phyloP scores from a whole-genome alignment of 1,140 invertebrate species.

The Drosophila funebris region DNA sequence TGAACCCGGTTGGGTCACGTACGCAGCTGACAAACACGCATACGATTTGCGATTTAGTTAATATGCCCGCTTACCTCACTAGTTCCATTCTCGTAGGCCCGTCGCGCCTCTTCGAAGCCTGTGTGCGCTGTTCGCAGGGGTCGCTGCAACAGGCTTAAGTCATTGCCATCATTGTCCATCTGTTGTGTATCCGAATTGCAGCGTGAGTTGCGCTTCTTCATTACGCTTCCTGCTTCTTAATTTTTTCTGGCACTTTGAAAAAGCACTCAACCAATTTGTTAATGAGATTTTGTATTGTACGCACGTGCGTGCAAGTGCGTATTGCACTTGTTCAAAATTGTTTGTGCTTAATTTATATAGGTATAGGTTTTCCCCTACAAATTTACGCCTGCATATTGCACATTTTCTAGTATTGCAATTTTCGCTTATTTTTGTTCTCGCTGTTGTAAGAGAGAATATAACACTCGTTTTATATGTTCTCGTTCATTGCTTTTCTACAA shows the following conservation, averaged over 20 bases:
- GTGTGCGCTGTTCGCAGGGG: constrained; percentile 87
- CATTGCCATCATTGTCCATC: constrained; percentile 69
- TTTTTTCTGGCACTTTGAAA: background rate
- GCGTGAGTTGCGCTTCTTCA: constrained; percentile 71
- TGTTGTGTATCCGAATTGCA: constrained; percentile 69
- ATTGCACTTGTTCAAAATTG: constrained; percentile 13
- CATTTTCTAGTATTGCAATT: constrained; percentile 52
- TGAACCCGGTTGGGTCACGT: constrained; percentile 64
- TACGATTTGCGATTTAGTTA: constrained; percentile 26
- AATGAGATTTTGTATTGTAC: background rate
- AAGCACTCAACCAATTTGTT: background rate
- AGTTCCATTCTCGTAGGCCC: constrained; percentile 86
- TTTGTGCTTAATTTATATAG: constrained; percentile 29
- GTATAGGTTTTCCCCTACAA: constrained; percentile 33
- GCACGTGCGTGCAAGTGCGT: constrained; percentile 21
- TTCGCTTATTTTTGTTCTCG: constrained; percentile 39
- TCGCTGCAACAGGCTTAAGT: constrained; percentile 87
- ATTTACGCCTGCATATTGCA: constrained; percentile 69
- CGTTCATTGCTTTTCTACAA: no score
- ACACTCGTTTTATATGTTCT: no score
- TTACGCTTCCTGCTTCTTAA: constrained; percentile 9
- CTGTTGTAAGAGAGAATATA: no score
- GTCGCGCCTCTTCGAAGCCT: constrained; percentile 86
- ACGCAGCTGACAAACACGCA: constrained; percentile 36
- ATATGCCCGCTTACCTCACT: constrained; percentile 85